Percentiles rank a stretch among this genome's conserved stretches.
These are phyloP conservation scores for Orchesella cincta DNA, from an alignment of 1,140 invertebrate species.

Conservation along the genomic window DNA sequence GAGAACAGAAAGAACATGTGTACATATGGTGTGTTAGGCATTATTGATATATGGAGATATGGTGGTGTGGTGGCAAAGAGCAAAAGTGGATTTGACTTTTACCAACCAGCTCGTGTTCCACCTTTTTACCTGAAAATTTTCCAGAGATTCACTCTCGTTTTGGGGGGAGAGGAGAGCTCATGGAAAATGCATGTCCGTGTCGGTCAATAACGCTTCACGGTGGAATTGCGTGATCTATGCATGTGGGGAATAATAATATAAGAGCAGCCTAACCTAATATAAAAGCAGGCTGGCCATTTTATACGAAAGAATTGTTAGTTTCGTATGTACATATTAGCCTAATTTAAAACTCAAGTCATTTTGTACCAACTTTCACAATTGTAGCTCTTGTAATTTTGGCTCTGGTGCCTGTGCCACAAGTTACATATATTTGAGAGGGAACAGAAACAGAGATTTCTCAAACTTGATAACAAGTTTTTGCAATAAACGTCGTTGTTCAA, in stretches of 20 bases:
- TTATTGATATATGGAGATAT: not conserved
- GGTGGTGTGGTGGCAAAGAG: not conserved
- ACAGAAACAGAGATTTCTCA: not conserved
- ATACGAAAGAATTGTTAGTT: not conserved
- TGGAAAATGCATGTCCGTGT: not conserved
- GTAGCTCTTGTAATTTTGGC: not conserved
- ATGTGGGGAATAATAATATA: not conserved
- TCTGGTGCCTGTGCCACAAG: not conserved
- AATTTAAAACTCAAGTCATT: not conserved
- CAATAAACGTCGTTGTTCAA: not conserved
- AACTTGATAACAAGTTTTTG: not conserved
- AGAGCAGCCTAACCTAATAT: not conserved
- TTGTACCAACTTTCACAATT: not conserved
- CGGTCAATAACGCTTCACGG: not conserved
- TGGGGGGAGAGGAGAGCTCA: not conserved
- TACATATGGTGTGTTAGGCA: not conserved
- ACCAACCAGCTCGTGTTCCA: not conserved
- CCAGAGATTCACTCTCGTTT: not conserved
- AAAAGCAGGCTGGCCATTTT: not conserved
- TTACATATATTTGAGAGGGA: not conserved
- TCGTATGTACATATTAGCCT: not conserved
- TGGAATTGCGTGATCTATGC: constrained; percentile 5
- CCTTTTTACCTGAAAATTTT: not conserved
- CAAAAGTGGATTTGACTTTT: not conserved
- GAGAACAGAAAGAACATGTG: not conserved